A percentile compares a stretch with the other conserved stretches of the same genome.
phyloP scores from a whole-genome alignment of 2,113 vertebrate species.

The Crypturellus undulatus region DNA sequence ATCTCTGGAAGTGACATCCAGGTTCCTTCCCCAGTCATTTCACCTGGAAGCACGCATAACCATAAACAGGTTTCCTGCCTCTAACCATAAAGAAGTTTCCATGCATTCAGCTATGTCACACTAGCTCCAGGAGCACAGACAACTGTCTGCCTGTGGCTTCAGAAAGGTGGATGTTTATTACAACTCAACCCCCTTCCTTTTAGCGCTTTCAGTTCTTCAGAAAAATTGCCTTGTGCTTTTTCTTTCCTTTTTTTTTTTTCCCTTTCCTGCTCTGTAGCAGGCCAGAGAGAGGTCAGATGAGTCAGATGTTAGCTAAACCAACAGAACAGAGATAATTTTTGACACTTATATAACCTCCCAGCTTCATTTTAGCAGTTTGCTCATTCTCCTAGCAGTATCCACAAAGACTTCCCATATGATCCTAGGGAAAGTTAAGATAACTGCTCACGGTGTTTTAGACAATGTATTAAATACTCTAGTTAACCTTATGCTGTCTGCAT shows the following conservation, averaged over 20 bases:
- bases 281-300: slow-evolving; percentile 21
- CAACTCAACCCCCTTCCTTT: background rate
- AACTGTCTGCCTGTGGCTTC: background rate
- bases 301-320: slow-evolving; percentile 31
- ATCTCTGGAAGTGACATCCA: background rate
- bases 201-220: background rate
- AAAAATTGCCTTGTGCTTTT: background rate
- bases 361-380: background rate
- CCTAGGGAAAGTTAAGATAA: background rate
- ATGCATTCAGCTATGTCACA: background rate
- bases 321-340: slow-evolving; percentile 42
- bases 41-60: background rate
- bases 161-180: background rate
- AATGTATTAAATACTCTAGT: background rate
- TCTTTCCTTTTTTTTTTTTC: background rate
- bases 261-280: background rate
- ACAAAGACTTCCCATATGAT: background rate
- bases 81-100: background rate
- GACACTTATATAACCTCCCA: slow-evolving; percentile 5
- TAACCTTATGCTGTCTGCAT: background rate
- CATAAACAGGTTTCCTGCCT: background rate
- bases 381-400: background rate
- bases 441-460: background rate
- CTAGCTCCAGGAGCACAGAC: background rate
- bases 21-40: background rate